Base-by-base conservation (phyloP, 2,888 invertebrate species). In the Lycophotia porphyrea region DNA sequence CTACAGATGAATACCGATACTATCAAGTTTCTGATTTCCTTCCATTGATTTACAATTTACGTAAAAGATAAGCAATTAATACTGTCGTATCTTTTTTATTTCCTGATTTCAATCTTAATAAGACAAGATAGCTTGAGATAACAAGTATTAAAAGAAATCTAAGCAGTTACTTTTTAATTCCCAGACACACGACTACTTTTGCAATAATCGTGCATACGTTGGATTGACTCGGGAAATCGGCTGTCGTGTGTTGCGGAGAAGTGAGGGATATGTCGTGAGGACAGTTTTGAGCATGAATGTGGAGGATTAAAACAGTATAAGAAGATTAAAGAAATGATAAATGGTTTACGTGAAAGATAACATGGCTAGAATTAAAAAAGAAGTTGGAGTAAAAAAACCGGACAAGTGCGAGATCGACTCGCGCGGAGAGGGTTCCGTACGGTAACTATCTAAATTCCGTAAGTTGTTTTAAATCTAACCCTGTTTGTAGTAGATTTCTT, bases 1-100 rank as follows among this genome's bases (percentile, higher is more conserved):
- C 47, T 47, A 27, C 42, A 11, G 7, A 58, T 60, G 31, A 66
- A 76, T 47, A 42, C 36, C n/a, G 72, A 82, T 76, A 47, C 3
- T 60, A 82, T 85, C 82, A 18, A 42, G 44, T 69, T 67, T 61
- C 76, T 69, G 47, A 82, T 85, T 82, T 85, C 82, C 85, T 81
- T 71, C 67, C 85, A 76, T 77, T 82, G 77, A 85, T 82, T 73
- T 82, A 81, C 69, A 67, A 81, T 84, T 81, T 72, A 67, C 71
- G 66, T 58, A 18, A 13, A 47, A 63, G 85, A 76, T 76, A 81
- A 61, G 52, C 71, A 74, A 81, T 81, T 75, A 69, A 70, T 63
- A 67, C 27, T 49, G 60, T 66, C 76, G 81, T 75, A 55, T 55
- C n/a, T 72, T 76, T 80, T 77, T 55, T 66, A 79, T 83, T 80